Evolutionary conservation across 1,140 invertebrate species (phyloP).

Genomic region (Lethocerus indicus): DNA sequence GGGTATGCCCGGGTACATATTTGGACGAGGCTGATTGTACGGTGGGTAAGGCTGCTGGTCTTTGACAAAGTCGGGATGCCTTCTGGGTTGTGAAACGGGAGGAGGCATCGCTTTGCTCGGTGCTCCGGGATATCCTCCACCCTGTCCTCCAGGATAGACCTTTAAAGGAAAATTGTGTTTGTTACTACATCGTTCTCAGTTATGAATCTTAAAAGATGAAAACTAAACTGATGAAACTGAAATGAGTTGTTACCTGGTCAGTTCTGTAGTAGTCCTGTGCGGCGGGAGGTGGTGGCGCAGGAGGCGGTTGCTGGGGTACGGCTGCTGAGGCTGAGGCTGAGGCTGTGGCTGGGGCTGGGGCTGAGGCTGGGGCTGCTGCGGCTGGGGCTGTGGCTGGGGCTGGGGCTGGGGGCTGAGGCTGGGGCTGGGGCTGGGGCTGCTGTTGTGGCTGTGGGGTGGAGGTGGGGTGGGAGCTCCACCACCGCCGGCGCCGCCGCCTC

Average conservation of each 20-base stretch:
- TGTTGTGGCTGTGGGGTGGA: not conserved
- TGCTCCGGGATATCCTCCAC: constrained; percentile 7
- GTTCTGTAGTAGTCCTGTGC: constrained; percentile 45
- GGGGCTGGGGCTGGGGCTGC: constrained; percentile 6
- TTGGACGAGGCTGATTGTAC: constrained; percentile 35
- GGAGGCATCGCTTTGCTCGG: constrained; percentile 45
- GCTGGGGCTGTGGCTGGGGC: constrained; percentile 2
- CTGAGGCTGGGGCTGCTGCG: constrained; percentile 7
- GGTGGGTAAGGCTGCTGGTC: constrained; percentile 37
- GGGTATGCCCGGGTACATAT: constrained; percentile 33
- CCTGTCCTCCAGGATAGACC: constrained; percentile 19
- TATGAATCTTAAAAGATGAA: no score
- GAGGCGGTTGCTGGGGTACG: constrained; percentile 27
- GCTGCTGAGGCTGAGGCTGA: constrained; percentile 10
- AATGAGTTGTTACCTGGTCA: constrained; percentile 28
- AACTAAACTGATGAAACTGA: no score
- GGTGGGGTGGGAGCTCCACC: not conserved
- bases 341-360: constrained; percentile 8
- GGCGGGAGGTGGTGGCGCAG: constrained; percentile 34
- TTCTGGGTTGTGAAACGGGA: constrained; percentile 45
- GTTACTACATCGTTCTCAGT: no score
- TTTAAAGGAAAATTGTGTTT: no score
- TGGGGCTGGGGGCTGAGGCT: constrained; percentile 13
- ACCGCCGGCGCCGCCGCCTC: constrained; percentile 2
- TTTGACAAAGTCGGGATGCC: constrained; percentile 74